Base-by-base conservation (phyloP, 2,888 invertebrate genomes). In the Parnassius apollo region DNA sequence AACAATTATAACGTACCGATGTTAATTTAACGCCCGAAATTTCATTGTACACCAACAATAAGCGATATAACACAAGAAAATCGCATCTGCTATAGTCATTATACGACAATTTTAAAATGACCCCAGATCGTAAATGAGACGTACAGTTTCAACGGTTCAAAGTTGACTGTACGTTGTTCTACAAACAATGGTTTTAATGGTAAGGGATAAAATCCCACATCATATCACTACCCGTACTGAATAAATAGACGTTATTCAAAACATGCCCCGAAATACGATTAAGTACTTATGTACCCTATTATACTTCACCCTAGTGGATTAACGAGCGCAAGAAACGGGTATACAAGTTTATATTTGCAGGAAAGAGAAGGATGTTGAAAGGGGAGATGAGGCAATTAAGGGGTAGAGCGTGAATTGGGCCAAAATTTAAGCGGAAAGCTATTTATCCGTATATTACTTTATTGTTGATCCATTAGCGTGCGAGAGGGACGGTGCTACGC, bases 381-480 rank as follows among this genome's bases (percentile, higher is more conserved):
- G 84, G 88, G 88, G 88, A 88, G 85, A 83, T 81, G 82, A 66
- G 83, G 81, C 90, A 88, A 91, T 90, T 88, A 89, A 80, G 83
- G 85, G 85, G 86, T 77, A 80, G 81, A 75, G 80, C 84, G 86
- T 84, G 86, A 91, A 90, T 87, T 86, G 86, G 85, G 84, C 80
- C 85, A 83, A 89, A 91, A 87, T 90, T 91, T 89, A 88, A 91
- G 85, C 85, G 88, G 84, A 87, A 83, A 86, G 83, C 86, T 84
- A 88, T 86, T 88, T 88, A 85, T 91, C 86, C 81, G 82, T 85
- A 83, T 86, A 91, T 91, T 91, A 91, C 90, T 91, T 91, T 91
- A 91, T 91, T 88, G 91, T 88, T 80, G 86, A 84, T 80, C 89
- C 82, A 91, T 91, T 91, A 90, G 76, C 69, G 88, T 71, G 82